These are phyloP conservation scores for Panonychus citri DNA, from an alignment of 1,140 invertebrate species.

Conservation along the genomic window DNA sequence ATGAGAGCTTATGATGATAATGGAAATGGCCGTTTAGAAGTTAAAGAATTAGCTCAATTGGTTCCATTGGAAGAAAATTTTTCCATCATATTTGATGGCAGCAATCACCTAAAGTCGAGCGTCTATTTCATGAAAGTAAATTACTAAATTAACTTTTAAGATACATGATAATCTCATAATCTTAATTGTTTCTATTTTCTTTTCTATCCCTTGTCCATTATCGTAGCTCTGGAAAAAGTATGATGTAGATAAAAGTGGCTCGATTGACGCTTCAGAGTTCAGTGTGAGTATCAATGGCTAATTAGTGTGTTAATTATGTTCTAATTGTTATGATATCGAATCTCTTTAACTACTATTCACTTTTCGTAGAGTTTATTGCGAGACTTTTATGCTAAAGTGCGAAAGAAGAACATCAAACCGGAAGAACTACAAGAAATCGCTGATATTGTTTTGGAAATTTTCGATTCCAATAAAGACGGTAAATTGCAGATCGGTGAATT, in stretches of 20 bases:
- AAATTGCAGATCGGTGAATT: background rate
- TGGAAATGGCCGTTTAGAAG: background rate
- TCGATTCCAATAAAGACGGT: background rate
- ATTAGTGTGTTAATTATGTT: background rate
- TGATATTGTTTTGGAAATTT: background rate
- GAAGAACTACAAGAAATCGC: background rate
- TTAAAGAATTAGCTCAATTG: background rate
- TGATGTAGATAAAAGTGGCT: background rate
- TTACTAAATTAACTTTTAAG: background rate
- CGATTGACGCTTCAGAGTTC: background rate
- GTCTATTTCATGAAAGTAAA: slow-evolving; percentile 1
- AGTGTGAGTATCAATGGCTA: background rate
- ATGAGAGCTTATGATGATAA: background rate
- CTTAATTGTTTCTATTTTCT: background rate
- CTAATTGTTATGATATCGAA: background rate
- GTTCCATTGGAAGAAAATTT: background rate
- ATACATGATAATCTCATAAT: too few species aligned
- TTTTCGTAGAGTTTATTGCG: background rate
- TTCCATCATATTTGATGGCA: background rate
- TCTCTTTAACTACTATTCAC: background rate
- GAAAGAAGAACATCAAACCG: background rate
- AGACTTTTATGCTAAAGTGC: background rate
- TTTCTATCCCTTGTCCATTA: background rate
- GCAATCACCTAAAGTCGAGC: background rate
- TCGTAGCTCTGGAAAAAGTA: background rate